Evolutionary conservation across 2,113 vertebrate genomes (phyloP), one percentile per base, ranked within the genome.

Genomic region (Uropsilus gracilis): DNA sequence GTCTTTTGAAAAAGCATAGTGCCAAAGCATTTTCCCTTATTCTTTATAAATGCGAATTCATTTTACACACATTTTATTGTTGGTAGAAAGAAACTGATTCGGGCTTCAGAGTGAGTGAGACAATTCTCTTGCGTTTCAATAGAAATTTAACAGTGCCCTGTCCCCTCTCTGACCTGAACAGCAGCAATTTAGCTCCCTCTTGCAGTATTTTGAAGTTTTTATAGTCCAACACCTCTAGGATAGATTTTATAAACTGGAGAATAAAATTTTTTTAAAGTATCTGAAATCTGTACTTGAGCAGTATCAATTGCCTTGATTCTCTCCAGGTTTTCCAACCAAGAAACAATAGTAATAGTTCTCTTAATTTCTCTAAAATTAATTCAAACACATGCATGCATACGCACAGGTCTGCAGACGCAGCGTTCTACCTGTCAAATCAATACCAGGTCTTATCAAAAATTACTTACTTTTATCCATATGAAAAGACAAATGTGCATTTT

Each of bases 1-100:
- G 30, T 32, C 73, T 87, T 94, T 89, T 89, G 77, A 93, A 96
- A 94, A 1, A 94, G 32, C 30, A 83, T 30, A 78, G 24, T 71
- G 39, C 68, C 28, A 71, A 71, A 26, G 68, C 26, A 64, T 89
- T 94, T 91, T 48, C 30, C 39, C 53, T 93, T 91, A 48, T 75
- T 50, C 78, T 64, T 91, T 78, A 66, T 89, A 78, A 89, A 44
- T 86, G 42, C 91, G 34, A 77, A 91, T 91, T 90, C 22, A 75
- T 72, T 69, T 87, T 61, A 95, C 18, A 93, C 18, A 59, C 32
- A 73, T 55, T 90, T 78, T 78, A 64, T 55, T 91, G 63, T 57
- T 76, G 30, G 26, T 94, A 50, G n/a, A 81, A 20, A 77, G 73
- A 92, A 46, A 61, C n/a, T 37, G 48, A 71, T 2, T 50, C 59